These are phyloP conservation scores for Macrotus californicus DNA, from an alignment of 2,113 vertebrate species.

Conservation along the genomic window DNA sequence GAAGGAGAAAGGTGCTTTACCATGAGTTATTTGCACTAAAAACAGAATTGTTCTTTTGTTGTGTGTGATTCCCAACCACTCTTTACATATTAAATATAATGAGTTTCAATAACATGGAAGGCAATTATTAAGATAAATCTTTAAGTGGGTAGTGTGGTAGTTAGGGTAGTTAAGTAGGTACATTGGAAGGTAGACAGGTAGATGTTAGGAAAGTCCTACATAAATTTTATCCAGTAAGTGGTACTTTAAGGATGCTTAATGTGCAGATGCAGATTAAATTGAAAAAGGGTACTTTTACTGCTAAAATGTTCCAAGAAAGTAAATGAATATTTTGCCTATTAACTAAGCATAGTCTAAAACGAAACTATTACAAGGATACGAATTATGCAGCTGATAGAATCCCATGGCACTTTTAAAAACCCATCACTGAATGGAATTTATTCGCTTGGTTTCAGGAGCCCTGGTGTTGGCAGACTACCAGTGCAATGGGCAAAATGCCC, in stretches of 20 bases:
- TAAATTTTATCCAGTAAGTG: neutral
- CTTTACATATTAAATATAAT: neutral
- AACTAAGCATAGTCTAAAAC: constrained; percentile 41
- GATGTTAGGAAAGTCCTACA: neutral
- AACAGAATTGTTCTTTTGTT: neutral
- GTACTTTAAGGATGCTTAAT: neutral
- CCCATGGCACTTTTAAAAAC: constrained; percentile 32
- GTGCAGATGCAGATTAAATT: neutral
- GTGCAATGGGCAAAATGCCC: neutral
- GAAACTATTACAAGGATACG: constrained; percentile 24
- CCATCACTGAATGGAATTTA: neutral
- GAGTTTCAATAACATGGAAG: neutral
- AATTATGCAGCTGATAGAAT: constrained; percentile 18
- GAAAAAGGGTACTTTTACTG: constrained; percentile 18
- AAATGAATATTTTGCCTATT: constrained; percentile 5
- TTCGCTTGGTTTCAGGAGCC: neutral
- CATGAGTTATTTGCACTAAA: neutral
- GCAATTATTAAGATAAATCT: neutral
- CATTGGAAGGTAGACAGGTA: neutral
- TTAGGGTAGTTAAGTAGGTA: neutral
- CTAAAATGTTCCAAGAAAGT: constrained; percentile 15
- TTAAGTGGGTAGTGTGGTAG: neutral
- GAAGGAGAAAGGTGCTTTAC: neutral
- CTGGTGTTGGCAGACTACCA: constrained; percentile 22
- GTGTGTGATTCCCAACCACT: neutral